Evolutionary conservation across 2,888 invertebrate species (phyloP).

Genomic region (Apodemia mormo): DNA sequence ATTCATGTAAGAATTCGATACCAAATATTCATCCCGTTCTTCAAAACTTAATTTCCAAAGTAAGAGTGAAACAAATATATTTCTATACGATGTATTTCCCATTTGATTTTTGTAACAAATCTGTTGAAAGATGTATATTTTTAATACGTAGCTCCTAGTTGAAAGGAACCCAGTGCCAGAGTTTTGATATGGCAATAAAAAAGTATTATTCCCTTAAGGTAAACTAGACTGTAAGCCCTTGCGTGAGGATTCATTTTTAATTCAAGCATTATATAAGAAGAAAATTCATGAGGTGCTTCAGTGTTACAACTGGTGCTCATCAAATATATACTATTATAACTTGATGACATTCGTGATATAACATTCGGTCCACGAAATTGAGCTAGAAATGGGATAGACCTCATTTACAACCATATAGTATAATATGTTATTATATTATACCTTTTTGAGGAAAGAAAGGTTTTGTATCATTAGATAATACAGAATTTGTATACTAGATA

Average conservation of each 20-base stretch:
- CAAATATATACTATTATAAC: conserved; percentile 14
- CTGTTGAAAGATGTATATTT: conserved; percentile 49
- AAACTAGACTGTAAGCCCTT: conserved; percentile 55
- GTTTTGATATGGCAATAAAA: conserved; percentile 59
- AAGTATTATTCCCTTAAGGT: conserved; percentile 51
- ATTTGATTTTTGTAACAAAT: conserved; percentile 21
- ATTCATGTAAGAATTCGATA: background rate
- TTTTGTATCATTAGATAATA: too few relatives aligned
- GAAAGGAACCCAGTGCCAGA: conserved; percentile 51
- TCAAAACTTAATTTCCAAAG: conserved; percentile 21
- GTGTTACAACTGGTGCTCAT: conserved; percentile 61
- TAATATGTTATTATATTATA: too few relatives aligned
- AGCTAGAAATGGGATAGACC: background rate
- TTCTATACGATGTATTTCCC: conserved; percentile 26
- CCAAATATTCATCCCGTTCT: background rate
- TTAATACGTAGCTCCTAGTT: conserved; percentile 61
- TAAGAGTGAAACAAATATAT: conserved; percentile 33
- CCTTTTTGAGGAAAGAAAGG: too few relatives aligned
- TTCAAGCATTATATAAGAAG: conserved; percentile 17
- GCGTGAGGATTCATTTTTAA: conserved; percentile 56
- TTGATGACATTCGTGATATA: background rate
- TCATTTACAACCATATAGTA: too few relatives aligned
- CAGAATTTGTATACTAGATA: too few relatives aligned
- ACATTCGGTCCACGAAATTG: background rate
- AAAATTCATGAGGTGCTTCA: conserved; percentile 54